Percentiles rank a stretch among this genome's conserved stretches.
These are phyloP conservation scores for Ptyas mucosa DNA, from an alignment of 2,113 vertebrate genomes.

Conservation along the genomic window DNA sequence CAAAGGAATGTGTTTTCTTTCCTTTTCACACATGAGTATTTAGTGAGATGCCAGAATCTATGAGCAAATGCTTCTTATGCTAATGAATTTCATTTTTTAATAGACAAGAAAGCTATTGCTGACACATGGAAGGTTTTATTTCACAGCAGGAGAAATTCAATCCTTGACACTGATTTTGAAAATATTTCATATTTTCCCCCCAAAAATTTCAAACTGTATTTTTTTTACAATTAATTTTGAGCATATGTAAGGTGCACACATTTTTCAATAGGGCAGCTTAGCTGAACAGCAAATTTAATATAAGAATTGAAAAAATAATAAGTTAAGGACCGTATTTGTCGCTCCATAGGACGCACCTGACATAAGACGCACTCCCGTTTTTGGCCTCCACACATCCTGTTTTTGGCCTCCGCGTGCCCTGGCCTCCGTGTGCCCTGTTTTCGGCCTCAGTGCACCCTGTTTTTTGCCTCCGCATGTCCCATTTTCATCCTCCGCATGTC, in stretches of 20 bases:
- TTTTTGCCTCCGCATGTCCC: too few relatives aligned
- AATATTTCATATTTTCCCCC: conserved; percentile 15
- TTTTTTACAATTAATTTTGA: neutral
- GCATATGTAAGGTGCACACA: conserved; percentile 24
- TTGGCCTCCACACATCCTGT: too few relatives aligned
- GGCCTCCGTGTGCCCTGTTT: too few relatives aligned
- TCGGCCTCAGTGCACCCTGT: too few relatives aligned
- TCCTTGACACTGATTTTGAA: neutral
- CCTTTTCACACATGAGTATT: conserved; percentile 9
- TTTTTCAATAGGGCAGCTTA: neutral
- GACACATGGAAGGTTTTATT: neutral
- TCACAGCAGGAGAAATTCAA: conserved; percentile 7
- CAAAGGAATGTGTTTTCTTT: neutral
- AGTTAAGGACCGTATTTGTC: conserved; percentile 15
- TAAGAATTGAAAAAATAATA: conserved; percentile 50
- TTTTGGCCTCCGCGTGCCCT: too few relatives aligned
- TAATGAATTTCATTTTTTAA: neutral
- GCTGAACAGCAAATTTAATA: conserved; percentile 39
- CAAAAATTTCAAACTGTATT: conserved; percentile 1
- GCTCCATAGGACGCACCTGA: too few relatives aligned
- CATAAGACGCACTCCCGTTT: too few relatives aligned
- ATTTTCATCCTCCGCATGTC: too few relatives aligned
- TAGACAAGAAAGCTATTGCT: neutral
- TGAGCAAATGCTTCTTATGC: fast-evolving
- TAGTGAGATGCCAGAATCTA: neutral